Percentiles rank a stretch among this genome's conserved stretches.
phyloP scores from a whole-genome alignment of 2,888 invertebrate genomes.

The Protonemura montana region DNA sequence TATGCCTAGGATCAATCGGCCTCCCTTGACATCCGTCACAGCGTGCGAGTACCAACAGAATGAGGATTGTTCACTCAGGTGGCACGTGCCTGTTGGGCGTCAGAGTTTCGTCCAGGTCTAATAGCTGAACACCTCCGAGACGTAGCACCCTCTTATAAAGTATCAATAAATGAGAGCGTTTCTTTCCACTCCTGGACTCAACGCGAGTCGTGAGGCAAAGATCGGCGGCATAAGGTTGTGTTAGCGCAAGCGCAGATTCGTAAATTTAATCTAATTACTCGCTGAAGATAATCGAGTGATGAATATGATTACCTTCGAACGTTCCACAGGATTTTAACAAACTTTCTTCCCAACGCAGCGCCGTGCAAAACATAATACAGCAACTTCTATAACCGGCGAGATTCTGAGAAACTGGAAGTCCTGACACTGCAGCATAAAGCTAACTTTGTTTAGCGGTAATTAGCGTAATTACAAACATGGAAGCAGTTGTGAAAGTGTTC shows the following conservation, averaged over 20 bases:
- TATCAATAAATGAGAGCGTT: too few relatives aligned
- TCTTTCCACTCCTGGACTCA: too few relatives aligned
- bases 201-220: too few relatives aligned
- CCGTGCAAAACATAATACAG: neutral
- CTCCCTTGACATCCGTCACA: too few relatives aligned
- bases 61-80: too few relatives aligned
- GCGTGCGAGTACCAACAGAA: too few relatives aligned
- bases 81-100: too few relatives aligned
- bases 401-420: neutral
- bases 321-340: neutral
- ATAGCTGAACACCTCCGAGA: too few relatives aligned
- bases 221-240: neutral
- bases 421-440: neutral
- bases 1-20: too few relatives aligned
- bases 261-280: neutral
- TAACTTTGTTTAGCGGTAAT: neutral
- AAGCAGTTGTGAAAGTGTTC: neutral
- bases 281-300: neutral
- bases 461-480: neutral
- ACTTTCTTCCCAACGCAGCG: neutral
- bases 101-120: too few relatives aligned
- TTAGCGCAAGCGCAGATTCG: neutral
- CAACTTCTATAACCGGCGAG: neutral
- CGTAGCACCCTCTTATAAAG: too few relatives aligned
- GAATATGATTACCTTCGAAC: neutral